Base-by-base conservation (phyloP, 2,888 invertebrate species). In the Autographa gamma region DNA sequence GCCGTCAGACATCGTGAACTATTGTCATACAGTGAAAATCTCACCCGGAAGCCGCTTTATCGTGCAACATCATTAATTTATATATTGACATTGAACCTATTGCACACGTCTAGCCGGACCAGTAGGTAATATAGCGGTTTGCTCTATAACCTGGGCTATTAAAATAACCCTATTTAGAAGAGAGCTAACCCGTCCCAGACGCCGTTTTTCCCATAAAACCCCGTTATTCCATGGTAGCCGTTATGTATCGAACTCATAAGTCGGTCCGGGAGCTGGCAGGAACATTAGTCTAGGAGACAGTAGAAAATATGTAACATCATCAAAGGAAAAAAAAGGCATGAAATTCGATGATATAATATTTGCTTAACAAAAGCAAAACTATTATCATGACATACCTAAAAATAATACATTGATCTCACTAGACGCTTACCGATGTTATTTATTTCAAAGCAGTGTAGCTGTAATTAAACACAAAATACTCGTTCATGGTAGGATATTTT, bases 191-290 rank as follows among this genome's bases (percentile, higher is more conserved):
- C 34, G 63, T 63, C 58, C 80, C 8, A 5, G 58, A 52, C n/a
- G 70, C 80, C 68, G 73, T 67, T 71, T 80, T 79, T 71, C 56
- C 62, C 66, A 79, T 64, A 71, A 79, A 72, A 41, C 32, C 11
- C 81, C 80, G 81, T 81, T 81, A 74, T 58, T 62, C 38, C 63
- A 68, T 63, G 61, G 65, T 58, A 19, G 25, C 81, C 80, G 81
- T 81, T 81, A 82, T 71, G 77, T 74, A 64, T 80, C 69, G 77
- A 80, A 80, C 64, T 65, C 63, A 77, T 73, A 77, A 81, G 72
- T 77, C 59, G 76, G 63, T 62, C 71, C 69, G 62, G 77, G 79
- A 77, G 68, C 32, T 54, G 52, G 66, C 71, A 65, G 79, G 68
- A 64, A 32, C 25, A 43, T 5, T 67, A 75, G 80, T 31, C 41